Evolutionary conservation across 1,140 invertebrate genomes (phyloP).

Genomic region (Magallana ariakensis): DNA sequence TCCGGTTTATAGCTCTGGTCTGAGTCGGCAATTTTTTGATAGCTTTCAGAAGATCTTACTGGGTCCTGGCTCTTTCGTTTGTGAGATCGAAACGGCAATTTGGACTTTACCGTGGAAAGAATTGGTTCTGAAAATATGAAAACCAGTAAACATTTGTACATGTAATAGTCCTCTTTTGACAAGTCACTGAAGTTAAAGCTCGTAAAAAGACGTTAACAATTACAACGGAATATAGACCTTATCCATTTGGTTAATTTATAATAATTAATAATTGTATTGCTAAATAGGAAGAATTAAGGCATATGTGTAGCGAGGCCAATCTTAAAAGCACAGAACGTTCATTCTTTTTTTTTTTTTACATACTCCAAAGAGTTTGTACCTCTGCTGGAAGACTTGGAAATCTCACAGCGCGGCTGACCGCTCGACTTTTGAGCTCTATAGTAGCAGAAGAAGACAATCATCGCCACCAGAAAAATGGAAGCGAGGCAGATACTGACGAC

Average conservation of each 20-base stretch:
- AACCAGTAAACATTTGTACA: no score
- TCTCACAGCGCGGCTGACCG: not conserved
- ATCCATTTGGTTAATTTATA: no score
- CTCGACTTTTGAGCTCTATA: not conserved
- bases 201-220: no score
- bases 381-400: not conserved
- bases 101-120: not conserved
- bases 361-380: not conserved
- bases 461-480: conserved; percentile 1
- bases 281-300: no score
- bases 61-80: not conserved
- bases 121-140: not conserved
- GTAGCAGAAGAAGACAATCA: not conserved
- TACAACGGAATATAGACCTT: no score
- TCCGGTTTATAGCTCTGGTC: not conserved
- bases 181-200: no score
- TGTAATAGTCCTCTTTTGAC: no score
- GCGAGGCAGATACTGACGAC: conserved; percentile 19
- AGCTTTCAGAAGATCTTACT: conserved; percentile 1
- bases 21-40: not conserved
- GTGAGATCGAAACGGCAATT: conserved; percentile 4
- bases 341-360: no score
- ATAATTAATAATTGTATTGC: no score
- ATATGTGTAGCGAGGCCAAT: no score
- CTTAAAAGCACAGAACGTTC: no score